Evolutionary conservation across 2,797 vertebrate species (phyloP).

Genomic region (Halcyon badia): DNA sequence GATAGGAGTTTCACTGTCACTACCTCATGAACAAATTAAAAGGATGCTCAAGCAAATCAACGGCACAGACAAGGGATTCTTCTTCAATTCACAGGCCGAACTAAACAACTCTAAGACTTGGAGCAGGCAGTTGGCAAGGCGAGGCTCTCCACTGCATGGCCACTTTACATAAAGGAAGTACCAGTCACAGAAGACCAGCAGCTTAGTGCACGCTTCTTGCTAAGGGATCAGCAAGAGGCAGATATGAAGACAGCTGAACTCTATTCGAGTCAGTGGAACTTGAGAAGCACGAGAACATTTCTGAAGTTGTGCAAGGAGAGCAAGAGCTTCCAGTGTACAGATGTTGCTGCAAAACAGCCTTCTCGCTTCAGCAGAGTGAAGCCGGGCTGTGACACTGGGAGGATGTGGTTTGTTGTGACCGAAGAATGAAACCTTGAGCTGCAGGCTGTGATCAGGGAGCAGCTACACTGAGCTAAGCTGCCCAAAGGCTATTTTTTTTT

Average conservation of each 20-base stretch:
- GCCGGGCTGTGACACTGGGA: neutral
- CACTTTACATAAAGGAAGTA: neutral
- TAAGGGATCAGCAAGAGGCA: neutral
- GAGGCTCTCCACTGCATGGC: neutral
- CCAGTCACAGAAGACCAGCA: neutral
- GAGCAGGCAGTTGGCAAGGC: neutral
- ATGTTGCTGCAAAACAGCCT: neutral
- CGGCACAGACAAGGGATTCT: neutral
- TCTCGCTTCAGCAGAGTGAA: neutral
- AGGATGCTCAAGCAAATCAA: neutral
- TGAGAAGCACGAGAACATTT: neutral
- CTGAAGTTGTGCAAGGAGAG: neutral
- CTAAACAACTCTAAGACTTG: neutral
- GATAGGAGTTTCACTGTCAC: neutral
- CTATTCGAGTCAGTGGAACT: neutral
- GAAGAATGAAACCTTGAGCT: slow-evolving; percentile 33
- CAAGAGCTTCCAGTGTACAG: neutral
- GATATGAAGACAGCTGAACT: fast-evolving
- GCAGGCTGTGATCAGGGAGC: slow-evolving; percentile 39
- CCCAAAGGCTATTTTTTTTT: slow-evolving; percentile 21
- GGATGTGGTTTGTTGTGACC: slow-evolving; percentile 39
- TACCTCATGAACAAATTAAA: neutral
- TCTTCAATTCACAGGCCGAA: neutral
- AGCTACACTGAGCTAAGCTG: slow-evolving; percentile 24
- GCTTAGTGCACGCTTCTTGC: neutral